phyloP scores from a whole-genome alignment of 2,797 vertebrate species.

The Monodelphis domestica region DNA sequence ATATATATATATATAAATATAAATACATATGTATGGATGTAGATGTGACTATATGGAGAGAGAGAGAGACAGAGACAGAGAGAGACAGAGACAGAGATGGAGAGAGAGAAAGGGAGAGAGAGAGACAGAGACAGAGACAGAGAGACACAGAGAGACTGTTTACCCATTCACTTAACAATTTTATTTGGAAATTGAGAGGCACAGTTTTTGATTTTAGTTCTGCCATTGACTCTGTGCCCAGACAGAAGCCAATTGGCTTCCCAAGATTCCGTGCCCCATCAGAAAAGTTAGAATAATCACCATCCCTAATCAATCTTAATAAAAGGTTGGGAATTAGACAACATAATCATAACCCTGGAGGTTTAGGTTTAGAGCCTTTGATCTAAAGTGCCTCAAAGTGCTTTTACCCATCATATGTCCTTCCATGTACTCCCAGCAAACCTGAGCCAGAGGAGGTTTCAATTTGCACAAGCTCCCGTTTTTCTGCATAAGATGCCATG shows the following conservation, averaged over 20 bases:
- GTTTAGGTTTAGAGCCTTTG: conserved; percentile 49
- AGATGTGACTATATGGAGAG: no score
- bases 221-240: conserved; percentile 6
- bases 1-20: no score
- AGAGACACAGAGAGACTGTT: not conserved
- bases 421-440: not conserved
- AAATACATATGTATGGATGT: no score
- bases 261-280: not conserved
- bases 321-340: conserved; percentile 52
- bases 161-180: not conserved
- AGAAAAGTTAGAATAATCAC: conserved; percentile 47
- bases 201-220: not conserved
- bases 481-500: conserved; percentile 8
- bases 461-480: conserved; percentile 43
- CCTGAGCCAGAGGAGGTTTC: not conserved
- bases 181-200: conserved; percentile 40
- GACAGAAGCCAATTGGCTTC: conserved; percentile 33
- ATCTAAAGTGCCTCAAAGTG: conserved; percentile 46
- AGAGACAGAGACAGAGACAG: no score
- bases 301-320: conserved; percentile 48
- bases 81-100: no score
- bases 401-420: conserved; percentile 26
- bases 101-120: no score
- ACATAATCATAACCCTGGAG: conserved; percentile 20
- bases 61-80: no score